These are phyloP conservation scores for Charaxes varanes DNA, from an alignment of 1,140 invertebrate species.

Conservation along the genomic window DNA sequence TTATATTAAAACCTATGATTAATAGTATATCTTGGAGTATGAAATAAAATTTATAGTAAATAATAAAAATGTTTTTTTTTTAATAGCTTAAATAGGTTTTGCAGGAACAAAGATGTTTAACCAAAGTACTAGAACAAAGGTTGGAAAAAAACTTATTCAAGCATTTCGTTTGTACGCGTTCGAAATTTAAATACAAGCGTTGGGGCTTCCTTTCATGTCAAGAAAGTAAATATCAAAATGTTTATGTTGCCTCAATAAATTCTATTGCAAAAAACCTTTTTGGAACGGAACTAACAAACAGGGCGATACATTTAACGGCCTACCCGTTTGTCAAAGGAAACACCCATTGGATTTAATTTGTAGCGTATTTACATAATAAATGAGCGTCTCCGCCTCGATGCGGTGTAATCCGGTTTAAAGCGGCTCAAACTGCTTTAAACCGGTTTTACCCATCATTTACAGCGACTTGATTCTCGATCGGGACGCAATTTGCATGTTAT, in stretches of 20 bases:
- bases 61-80: no score
- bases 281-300: conserved; percentile 18
- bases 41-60: no score
- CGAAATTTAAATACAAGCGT: no score
- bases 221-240: neutral
- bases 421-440: conserved; percentile 62
- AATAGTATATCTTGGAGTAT: no score
- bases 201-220: neutral
- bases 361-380: conserved; percentile 72
- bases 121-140: no score
- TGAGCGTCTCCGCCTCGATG: conserved; percentile 60
- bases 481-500: conserved; percentile 64
- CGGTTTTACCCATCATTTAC: conserved; percentile 65
- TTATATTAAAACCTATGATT: no score
- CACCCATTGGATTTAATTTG: conserved; percentile 71
- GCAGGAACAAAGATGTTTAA: no score
- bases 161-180: no score
- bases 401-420: conserved; percentile 64
- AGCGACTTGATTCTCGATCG: conserved; percentile 67
- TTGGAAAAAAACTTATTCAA: no score
- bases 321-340: conserved; percentile 63
- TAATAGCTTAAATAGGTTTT: no score
- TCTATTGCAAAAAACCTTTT: neutral
- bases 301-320: conserved; percentile 36
- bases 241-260: conserved; percentile 2